Evolutionary conservation across 2,888 invertebrate species (phyloP), one percentile per base, ranked within the genome.

Genomic region (Physocephala rufipes): DNA sequence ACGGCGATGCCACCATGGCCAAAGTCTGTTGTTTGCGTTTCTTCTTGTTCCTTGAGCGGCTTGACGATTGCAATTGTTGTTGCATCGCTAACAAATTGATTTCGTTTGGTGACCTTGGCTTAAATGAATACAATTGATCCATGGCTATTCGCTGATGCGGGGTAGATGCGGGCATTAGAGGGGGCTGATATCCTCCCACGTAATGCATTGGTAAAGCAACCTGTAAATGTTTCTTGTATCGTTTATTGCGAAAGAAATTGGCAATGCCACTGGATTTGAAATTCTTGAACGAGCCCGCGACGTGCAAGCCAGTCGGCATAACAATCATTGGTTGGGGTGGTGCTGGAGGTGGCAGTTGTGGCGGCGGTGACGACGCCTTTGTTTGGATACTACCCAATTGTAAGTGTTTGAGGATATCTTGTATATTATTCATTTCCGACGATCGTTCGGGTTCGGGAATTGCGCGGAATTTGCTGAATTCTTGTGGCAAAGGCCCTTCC

Each of bases 21-120:
- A 72, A 45, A 1, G 71, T 43, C 12, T 70, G 69, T 47, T 74
- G 73, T 59, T 77, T 77, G 16, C 76, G 73, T 55, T 81, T 81
- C 63, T 82, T 79, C 72, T 83, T 82, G 61, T 80, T 81, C 64
- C 84, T 84, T 0, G 78, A 68, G 1, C 73, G 75, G 19, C 71
- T 71, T 7, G 72, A 55, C 24, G 74, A 74, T n/a, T 74, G 70
- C 55, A 76, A 73, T 19, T 76, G 36, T 72, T 78, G 87, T 51
- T 85, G 86, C 53, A 91, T 89, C 2, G 93, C 92, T 76, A 93
- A 80, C 53, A 93, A 85, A 85, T 93, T 93, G 0, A 93, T 89
- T 70, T 93, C 93, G 47, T 91, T 89, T 0, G 93, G 92, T 75
- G 90, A 90, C 72, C 90, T 90, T 0, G 93, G 93, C 80, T 92